A percentile compares a stretch with the other conserved stretches of the same genome.
Conservation (phyloP, 2,888 invertebrate species). For the Idaea biselata region DNA sequence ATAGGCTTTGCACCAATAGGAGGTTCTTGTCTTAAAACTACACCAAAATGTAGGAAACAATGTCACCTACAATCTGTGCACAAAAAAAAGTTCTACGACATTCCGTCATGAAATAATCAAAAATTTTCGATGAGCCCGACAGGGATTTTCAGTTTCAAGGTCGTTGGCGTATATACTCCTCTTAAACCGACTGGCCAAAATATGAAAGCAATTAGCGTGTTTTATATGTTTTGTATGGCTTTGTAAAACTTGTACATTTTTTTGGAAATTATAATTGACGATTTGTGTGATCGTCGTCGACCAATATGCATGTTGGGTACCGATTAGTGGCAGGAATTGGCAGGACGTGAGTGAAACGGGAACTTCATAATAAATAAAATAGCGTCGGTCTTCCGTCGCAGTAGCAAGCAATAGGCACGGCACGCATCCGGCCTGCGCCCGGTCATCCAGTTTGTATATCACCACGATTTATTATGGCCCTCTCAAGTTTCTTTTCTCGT, state of each 20-base stretch:
- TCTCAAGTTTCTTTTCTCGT: slow-evolving; percentile 35
- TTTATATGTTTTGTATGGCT: neutral
- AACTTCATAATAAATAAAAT: slow-evolving; percentile 72
- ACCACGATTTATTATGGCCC: slow-evolving; percentile 44
- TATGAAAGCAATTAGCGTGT: neutral
- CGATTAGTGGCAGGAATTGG: slow-evolving; percentile 44
- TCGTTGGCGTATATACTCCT: too few species aligned
- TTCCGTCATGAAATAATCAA: too few species aligned
- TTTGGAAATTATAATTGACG: slow-evolving; percentile 25
- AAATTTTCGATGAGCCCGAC: too few species aligned
- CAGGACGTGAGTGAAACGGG: slow-evolving; percentile 73
- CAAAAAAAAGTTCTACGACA: too few species aligned
- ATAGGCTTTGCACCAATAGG: too few species aligned
- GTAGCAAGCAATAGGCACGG: slow-evolving; percentile 34
- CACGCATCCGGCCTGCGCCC: slow-evolving; percentile 58
- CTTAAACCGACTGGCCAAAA: neutral
- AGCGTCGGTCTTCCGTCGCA: slow-evolving; percentile 67
- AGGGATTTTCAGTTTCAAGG: too few species aligned
- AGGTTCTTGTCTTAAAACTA: too few species aligned
- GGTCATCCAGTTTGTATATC: slow-evolving; percentile 56
- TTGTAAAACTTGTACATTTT: neutral
- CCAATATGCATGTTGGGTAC: slow-evolving; percentile 16
- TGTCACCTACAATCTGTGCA: too few species aligned
- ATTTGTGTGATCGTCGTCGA: slow-evolving; percentile 26
- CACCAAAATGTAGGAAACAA: too few species aligned